Conservation (phyloP, 2,888 invertebrate species). For the Pachliopta kotzebuea region DNA sequence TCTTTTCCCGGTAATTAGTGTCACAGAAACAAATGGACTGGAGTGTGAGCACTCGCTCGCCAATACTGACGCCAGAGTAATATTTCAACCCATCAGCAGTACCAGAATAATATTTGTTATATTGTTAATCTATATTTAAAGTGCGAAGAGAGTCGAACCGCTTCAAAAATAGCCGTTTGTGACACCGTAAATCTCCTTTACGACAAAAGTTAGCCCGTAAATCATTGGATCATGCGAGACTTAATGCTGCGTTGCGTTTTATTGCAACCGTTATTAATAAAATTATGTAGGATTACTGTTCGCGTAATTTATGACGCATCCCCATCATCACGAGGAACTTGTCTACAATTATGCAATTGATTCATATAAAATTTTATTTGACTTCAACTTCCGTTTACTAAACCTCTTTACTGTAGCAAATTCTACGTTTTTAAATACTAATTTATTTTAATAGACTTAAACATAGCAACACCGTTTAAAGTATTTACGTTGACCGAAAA, state of each 20-base stretch:
- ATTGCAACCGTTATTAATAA: slow-evolving; percentile 62
- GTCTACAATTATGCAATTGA: slow-evolving; percentile 17
- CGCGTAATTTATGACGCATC: slow-evolving; percentile 53
- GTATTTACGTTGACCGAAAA: too few species aligned
- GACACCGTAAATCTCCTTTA: slow-evolving; percentile 73
- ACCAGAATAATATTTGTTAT: slow-evolving; percentile 66
- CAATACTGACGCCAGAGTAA: slow-evolving; percentile 45
- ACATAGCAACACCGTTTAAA: too few species aligned
- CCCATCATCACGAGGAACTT: slow-evolving; percentile 32
- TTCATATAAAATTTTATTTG: slow-evolving; percentile 23
- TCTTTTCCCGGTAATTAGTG: slow-evolving; percentile 36
- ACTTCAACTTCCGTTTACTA: slow-evolving; percentile 10
- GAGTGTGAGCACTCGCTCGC: slow-evolving; percentile 36
- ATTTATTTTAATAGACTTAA: too few species aligned
- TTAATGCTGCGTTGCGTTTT: slow-evolving; percentile 70
- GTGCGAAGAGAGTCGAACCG: slow-evolving; percentile 68
- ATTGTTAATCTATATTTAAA: slow-evolving; percentile 74
- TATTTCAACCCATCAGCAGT: slow-evolving; percentile 59
- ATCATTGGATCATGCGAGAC: slow-evolving; percentile 59
- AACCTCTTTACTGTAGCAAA: background rate
- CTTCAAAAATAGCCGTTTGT: slow-evolving; percentile 69
- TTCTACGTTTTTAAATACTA: too few species aligned
- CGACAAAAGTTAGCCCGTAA: slow-evolving; percentile 67
- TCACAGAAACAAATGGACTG: slow-evolving; percentile 35
- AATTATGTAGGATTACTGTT: slow-evolving; percentile 53